Base-by-base conservation (phyloP, 1,140 invertebrate species). In the Drosophila lacertosa region DNA sequence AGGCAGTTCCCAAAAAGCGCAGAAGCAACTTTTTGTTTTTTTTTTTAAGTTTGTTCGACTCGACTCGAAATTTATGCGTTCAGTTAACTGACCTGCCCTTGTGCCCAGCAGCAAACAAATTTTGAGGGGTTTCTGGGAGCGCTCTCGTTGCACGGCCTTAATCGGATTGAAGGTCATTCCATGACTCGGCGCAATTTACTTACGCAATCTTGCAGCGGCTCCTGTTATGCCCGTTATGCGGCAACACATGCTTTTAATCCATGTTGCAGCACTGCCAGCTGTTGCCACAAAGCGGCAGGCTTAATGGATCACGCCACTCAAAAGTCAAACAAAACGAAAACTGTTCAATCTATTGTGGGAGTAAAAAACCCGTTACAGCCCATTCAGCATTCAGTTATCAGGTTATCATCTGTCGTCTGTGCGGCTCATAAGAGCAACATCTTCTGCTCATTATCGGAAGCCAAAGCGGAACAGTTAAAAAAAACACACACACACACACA, bases 401-500 rank as follows among this genome's bases (percentile, higher is more conserved):
- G n/a, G n/a, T n/a, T n/a, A n/a, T n/a, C n/a, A n/a, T n/a, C 26
- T 51, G 20, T 35, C 22, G n/a, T 22, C 42, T 22, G 4, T 53
- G n/a, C n/a, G 2, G n/a, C 33, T n/a, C 40, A 42, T 0, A 13
- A 16, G 24, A 24, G 20, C 7, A 45, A 47, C 16, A 47, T 48
- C 29, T 16, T 16, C 16, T 39, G 15, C 10, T 11, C 9, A 26
- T 16, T 59, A 51, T 60, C 64, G 6, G n/a, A 16, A 6, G 45
- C 11, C 16, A 22, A 37, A 60, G 15, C 20, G 29, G 10, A 26
- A 48, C 15, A 33, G 15, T 10, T 39, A 45, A 57, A 48, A 20
- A 42, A 75, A 62, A 69, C 74, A 74, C 64, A 83, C 68, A 77
- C n/a, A n/a, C n/a, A n/a, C n/a, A n/a, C n/a, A n/a, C n/a, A n/a